Percentiles rank a stretch among this genome's conserved stretches.
Conservation (phyloP, 2,888 invertebrate genomes). For the Amphipyra tragopoginis region DNA sequence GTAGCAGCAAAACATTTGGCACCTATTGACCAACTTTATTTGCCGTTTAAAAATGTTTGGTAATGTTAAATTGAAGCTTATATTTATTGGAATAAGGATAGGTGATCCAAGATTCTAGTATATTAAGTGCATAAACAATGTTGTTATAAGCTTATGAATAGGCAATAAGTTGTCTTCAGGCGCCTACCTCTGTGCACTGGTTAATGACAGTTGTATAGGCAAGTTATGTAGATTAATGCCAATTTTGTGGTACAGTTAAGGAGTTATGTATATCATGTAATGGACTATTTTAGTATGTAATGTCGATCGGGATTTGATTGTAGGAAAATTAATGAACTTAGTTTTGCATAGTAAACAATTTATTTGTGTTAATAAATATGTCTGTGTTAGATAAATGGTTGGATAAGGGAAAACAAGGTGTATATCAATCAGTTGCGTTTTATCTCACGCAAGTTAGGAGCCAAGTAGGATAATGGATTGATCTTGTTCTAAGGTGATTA, state of each 20-base stretch:
- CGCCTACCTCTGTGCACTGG: constrained; percentile 76
- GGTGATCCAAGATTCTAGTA: constrained; percentile 3
- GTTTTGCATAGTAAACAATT: constrained; percentile 38
- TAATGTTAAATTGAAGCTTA: constrained; percentile 36
- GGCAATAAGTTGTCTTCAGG: constrained; percentile 81
- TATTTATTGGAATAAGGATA: constrained; percentile 17
- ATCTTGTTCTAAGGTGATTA: constrained; percentile 38
- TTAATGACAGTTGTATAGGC: constrained; percentile 79
- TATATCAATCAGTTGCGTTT: constrained; percentile 48
- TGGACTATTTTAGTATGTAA: constrained; percentile 52
- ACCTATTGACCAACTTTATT: constrained; percentile 37
- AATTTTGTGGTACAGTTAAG: constrained; percentile 71
- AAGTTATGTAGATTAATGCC: constrained; percentile 80
- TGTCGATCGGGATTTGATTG: constrained; percentile 52
- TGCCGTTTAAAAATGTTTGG: constrained; percentile 11
- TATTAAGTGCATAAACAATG: constrained; percentile 24
- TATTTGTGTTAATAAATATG: constrained; percentile 51
- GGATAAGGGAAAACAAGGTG: constrained; percentile 51
- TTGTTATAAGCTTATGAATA: constrained; percentile 71
- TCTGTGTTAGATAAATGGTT: constrained; percentile 48
- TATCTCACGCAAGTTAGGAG: constrained; percentile 48
- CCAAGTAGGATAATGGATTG: constrained; percentile 42
- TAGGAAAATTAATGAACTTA: constrained; percentile 48
- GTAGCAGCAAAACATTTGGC: constrained; percentile 60
- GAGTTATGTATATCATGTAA: constrained; percentile 53